Conservation (phyloP, 2,797 vertebrate species). For the Paratrypauchen microcephalus region DNA sequence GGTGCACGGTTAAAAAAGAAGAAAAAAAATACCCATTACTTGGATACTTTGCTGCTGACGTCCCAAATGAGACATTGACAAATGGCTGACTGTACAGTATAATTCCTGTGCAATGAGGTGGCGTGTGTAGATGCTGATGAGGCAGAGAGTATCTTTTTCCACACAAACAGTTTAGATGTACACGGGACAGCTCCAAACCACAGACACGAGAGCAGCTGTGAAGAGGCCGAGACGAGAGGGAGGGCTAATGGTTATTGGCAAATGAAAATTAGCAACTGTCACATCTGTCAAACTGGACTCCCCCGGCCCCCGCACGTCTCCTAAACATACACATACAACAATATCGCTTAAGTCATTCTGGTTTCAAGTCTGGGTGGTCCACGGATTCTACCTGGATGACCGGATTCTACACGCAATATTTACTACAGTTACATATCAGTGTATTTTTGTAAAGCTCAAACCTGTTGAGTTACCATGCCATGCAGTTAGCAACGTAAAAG, state of each 20-base stretch:
- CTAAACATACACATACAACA: background rate
- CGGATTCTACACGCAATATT: no score
- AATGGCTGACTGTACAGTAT: constrained; percentile 13
- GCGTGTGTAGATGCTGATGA: constrained; percentile 18
- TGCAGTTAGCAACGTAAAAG: no score
- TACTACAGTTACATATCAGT: no score
- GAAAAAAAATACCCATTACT: constrained; percentile 22
- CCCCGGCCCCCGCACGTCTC: background rate
- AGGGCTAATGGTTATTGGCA: background rate
- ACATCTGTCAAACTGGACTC: constrained; percentile 3
- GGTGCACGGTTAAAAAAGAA: background rate
- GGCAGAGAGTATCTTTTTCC: constrained; percentile 10
- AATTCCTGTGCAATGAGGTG: constrained; percentile 11
- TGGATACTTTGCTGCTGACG: constrained; percentile 20
- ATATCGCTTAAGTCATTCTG: background rate
- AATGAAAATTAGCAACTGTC: background rate
- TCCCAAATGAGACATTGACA: constrained; percentile 13
- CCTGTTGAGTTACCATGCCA: no score
- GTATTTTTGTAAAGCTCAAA: no score
- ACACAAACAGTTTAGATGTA: constrained; percentile 32
- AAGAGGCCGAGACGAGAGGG: background rate
- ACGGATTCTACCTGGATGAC: no score
- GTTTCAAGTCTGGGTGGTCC: no score
- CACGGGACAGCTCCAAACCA: constrained; percentile 11
- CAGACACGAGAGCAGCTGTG: constrained; percentile 3